Conservation (phyloP, 2,113 vertebrate species). For the Varanus komodoensis region DNA sequence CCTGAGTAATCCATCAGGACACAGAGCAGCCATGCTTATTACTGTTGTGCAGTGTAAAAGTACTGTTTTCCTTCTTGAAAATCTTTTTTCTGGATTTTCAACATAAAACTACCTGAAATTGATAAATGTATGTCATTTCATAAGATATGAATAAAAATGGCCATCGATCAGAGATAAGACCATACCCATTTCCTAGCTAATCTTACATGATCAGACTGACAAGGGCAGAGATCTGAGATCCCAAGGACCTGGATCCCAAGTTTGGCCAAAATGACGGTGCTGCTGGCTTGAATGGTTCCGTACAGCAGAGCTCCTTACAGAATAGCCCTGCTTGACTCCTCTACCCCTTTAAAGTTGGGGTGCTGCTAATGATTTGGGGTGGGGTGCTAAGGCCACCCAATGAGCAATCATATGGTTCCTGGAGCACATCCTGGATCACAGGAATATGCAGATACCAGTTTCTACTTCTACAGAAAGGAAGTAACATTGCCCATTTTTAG, state of each 20-base stretch:
- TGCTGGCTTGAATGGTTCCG: not conserved
- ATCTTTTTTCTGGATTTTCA: not conserved
- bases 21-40: not conserved
- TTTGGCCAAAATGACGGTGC: not conserved
- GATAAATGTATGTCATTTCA: not conserved
- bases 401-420: not conserved
- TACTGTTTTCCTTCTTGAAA: not conserved
- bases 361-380: not conserved
- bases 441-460: not conserved
- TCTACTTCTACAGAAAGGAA: not conserved
- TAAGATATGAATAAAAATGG: not conserved
- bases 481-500: not conserved
- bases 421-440: too few relatives aligned
- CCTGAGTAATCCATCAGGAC: not conserved
- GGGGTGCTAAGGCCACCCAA: not conserved
- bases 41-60: not conserved
- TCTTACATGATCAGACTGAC: not conserved
- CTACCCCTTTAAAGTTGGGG: not conserved
- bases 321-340: not conserved
- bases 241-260: not conserved
- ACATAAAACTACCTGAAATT: not conserved
- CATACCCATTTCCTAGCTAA: not conserved
- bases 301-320: not conserved
- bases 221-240: not conserved
- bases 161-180: not conserved